phyloP scores from a whole-genome alignment of 2,113 vertebrate genomes.

The Periophthalmus modestus region DNA sequence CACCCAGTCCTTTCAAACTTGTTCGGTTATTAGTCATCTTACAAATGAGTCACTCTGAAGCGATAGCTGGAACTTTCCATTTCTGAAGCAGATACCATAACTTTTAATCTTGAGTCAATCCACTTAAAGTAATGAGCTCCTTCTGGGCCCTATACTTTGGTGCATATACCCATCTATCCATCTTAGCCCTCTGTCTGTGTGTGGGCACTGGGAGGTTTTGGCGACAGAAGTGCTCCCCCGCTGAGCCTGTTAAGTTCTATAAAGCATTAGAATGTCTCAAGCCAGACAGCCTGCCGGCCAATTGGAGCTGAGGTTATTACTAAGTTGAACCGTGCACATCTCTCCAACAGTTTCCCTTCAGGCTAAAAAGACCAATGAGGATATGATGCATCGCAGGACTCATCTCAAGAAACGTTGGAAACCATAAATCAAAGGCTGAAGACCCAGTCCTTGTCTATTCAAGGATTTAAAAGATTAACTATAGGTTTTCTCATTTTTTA shows the following conservation, averaged over 20 bases:
- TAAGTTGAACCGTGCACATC: conserved; percentile 32
- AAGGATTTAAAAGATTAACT: too few species aligned
- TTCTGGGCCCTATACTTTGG: background rate
- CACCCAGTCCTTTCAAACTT: background rate
- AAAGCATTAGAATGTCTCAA: conserved; percentile 56
- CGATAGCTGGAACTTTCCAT: background rate
- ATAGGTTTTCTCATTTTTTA: too few species aligned
- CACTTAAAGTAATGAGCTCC: conserved; percentile 7
- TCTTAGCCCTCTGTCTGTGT: conserved; percentile 17
- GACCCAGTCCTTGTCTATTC: too few species aligned
- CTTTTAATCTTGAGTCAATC: conserved; percentile 1
- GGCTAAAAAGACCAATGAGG: conserved; percentile 19
- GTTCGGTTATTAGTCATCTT: conserved; percentile 23
- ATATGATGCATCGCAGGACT: conserved; percentile 24
- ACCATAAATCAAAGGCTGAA: conserved; percentile 4
- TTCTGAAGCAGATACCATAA: background rate
- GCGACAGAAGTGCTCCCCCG: conserved; percentile 47
- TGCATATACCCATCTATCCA: background rate
- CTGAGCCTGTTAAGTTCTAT: conserved; percentile 49
- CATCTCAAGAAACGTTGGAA: conserved; percentile 7
- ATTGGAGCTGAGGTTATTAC: conserved; percentile 35
- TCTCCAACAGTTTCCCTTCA: conserved; percentile 32
- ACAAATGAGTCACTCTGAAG: conserved; percentile 1
- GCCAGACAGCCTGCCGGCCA: conserved; percentile 25
- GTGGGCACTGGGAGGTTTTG: conserved; percentile 34